Conservation (phyloP, 2,797 vertebrate genomes). For the Urophycis tenuis region DNA sequence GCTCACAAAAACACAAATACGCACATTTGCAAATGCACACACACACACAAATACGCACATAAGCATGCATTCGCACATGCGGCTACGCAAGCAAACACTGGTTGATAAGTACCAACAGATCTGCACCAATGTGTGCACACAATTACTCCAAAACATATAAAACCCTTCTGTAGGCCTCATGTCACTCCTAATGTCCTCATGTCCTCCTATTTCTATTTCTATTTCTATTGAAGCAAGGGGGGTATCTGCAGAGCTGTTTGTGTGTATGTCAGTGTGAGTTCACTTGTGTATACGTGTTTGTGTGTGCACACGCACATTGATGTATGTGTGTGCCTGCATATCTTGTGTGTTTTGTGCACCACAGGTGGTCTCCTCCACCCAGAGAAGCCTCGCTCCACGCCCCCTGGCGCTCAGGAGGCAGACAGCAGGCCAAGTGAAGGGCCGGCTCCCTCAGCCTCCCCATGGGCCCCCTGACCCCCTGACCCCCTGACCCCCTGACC, state of each 20-base stretch:
- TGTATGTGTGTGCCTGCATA: no score
- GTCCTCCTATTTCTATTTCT: no score
- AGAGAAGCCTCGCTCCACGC: slow-evolving; percentile 76
- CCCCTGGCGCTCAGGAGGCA: slow-evolving; percentile 80
- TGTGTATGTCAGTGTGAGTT: slow-evolving; percentile 12
- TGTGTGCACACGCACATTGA: no score
- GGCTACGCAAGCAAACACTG: background rate
- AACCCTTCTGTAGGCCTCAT: background rate
- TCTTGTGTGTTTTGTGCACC: slow-evolving; percentile 49
- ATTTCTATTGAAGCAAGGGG: no score
- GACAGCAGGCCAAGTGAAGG: slow-evolving; percentile 88
- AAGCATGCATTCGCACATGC: background rate
- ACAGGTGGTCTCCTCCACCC: slow-evolving; percentile 67
- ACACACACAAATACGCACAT: slow-evolving; percentile 3
- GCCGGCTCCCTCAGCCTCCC: slow-evolving; percentile 85
- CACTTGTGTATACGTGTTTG: no score
- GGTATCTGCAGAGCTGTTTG: slow-evolving; percentile 31
- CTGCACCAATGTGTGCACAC: no score
- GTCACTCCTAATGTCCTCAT: no score
- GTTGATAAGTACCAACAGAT: no score
- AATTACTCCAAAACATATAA: background rate
- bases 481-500: no score
- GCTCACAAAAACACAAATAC: background rate
- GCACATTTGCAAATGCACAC: background rate
- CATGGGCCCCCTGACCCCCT: slow-evolving; percentile 49